Conservation (phyloP, 2,888 invertebrate species). For the Conus canariensis region DNA sequence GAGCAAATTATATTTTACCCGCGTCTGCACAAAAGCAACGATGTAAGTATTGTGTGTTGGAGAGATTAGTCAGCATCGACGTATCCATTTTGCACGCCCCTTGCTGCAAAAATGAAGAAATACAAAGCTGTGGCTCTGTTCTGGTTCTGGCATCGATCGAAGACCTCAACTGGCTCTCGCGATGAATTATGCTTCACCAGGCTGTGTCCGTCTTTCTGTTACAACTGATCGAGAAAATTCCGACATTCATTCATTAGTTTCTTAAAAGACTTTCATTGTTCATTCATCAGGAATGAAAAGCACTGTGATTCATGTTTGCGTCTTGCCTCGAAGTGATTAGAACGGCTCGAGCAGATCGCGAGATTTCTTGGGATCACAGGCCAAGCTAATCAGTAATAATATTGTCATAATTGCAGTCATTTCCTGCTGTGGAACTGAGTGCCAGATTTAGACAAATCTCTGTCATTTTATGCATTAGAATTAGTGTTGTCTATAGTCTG, state of each 20-base stretch:
- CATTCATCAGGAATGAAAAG: neutral
- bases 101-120: neutral
- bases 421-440: neutral
- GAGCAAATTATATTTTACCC: neutral
- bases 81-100: neutral
- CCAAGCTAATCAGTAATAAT: no score
- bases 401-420: neutral
- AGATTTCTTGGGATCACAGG: neutral
- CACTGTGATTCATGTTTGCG: neutral
- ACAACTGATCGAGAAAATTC: neutral
- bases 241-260: neutral
- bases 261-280: neutral
- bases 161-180: neutral
- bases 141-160: slow-evolving; percentile 34
- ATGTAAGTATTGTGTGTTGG: slow-evolving; percentile 28
- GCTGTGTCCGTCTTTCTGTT: slow-evolving; percentile 16
- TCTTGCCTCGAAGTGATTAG: neutral
- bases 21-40: slow-evolving; percentile 15
- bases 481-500: no score
- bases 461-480: no score
- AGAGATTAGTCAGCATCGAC: neutral
- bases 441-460: neutral
- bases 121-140: neutral
- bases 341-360: neutral
- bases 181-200: slow-evolving; percentile 11